Base-by-base conservation (phyloP, 2,888 invertebrate species). In the Nymphalis urticae region DNA sequence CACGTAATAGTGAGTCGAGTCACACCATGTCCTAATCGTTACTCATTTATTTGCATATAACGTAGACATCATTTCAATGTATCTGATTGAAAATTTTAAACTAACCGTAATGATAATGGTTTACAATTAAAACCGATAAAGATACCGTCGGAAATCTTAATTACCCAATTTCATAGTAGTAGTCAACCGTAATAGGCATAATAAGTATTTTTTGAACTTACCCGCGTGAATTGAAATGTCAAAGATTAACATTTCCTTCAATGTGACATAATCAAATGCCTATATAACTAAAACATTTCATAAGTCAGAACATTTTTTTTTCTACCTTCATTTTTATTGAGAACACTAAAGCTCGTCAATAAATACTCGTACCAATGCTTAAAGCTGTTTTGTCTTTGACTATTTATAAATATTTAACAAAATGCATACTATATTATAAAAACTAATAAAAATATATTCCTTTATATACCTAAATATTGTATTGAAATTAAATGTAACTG, bases 11-110 rank as follows among this genome's bases (percentile, higher is more conserved):
- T 17, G 16, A 21, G 24, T 53, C 27, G 66, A 64, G 61, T 58
- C 64, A 58, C 48, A 56, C 62, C 58, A 27, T 72, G 69, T 70
- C 69, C 66, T 70, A 72, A 70, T 67, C 69, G 66, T 5, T 13
- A 27, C 54, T 65, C 54, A 65, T 72, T 72, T 62, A 62, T 70
- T 70, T 68, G 62, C 67, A 42, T 48, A 59, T 62, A 64, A 62
- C 54, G 72, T 70, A 54, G 58, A 58, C 6, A 58, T 59, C 24
- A 64, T 61, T 42, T 58, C 53, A 51, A 66, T 61, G 62, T 54
- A 60, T 68, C 24, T 60, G 62, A 64, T 64, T 66, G 62, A 70
- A 70, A 48, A 61, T 53, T 61, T 64, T 48, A 32, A 48, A n/a
- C 54, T 50, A 42, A 32, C 54, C 32, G 32, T 56, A 64, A 64